Percentiles rank a stretch among this genome's conserved stretches.
These are phyloP conservation scores for Macaria liturata DNA, from an alignment of 2,888 invertebrate genomes.

Conservation along the genomic window DNA sequence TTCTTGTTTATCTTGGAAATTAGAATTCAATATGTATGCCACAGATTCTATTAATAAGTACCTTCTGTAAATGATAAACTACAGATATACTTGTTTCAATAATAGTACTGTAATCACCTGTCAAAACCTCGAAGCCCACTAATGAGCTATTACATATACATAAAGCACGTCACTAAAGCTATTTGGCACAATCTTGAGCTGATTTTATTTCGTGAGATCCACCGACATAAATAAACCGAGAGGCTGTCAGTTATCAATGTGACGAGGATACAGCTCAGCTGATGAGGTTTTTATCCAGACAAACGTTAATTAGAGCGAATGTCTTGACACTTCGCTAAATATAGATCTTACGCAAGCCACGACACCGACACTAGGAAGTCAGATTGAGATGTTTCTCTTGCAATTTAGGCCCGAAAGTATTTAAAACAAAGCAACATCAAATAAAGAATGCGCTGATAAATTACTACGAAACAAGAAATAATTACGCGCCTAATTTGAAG, in stretches of 20 bases:
- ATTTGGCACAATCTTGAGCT: slow-evolving; percentile 40
- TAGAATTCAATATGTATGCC: too few species aligned
- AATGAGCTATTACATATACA: slow-evolving; percentile 30
- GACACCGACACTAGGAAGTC: slow-evolving; percentile 14
- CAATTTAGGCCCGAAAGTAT: not conserved
- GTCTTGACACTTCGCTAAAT: slow-evolving; percentile 39
- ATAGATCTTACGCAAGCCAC: slow-evolving; percentile 31
- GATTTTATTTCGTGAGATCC: slow-evolving; percentile 31
- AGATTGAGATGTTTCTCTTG: slow-evolving; percentile 10
- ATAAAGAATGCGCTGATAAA: slow-evolving; percentile 2
- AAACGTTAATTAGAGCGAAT: slow-evolving; percentile 39
- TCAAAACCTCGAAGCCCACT: slow-evolving; percentile 30
- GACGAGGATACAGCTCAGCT: slow-evolving; percentile 25
- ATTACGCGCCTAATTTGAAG: not conserved
- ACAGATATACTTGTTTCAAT: not conserved
- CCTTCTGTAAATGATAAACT: too few species aligned
- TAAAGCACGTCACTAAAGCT: slow-evolving; percentile 27
- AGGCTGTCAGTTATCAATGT: slow-evolving; percentile 34
- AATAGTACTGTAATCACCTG: slow-evolving; percentile 16
- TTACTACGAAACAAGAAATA: slow-evolving; percentile 1
- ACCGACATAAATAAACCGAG: slow-evolving; percentile 35
- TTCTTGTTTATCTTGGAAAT: too few species aligned
- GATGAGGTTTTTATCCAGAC: slow-evolving; percentile 29
- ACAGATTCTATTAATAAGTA: too few species aligned
- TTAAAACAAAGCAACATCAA: slow-evolving; percentile 1